Base-by-base conservation (phyloP, 2,113 vertebrate genomes). In the Prolemur simus region DNA sequence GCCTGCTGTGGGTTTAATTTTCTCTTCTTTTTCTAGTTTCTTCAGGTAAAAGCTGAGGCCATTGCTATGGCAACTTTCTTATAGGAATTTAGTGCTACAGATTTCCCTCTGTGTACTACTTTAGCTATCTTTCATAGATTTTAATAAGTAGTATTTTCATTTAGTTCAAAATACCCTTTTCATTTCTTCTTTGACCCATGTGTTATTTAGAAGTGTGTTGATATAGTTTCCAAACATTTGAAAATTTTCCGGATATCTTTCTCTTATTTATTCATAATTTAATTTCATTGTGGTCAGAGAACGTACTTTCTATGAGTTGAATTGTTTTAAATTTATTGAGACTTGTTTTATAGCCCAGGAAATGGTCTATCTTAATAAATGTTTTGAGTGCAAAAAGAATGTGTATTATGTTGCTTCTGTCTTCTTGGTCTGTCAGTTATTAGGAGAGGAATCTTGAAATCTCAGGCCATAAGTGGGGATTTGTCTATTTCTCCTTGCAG, bases 371-470 rank as follows among this genome's bases (percentile, higher is more conserved):
- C 29, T 56, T 78, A 78, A 37, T 92, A 60, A 73, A n/a, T 87
- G 66, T 92, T 74, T 20, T 66, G 34, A 76, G 21, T 83, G 34
- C 39, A 20, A 82, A 4, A 27, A 66, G 23, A 73, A 52, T 63
- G 42, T 45, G 8, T 84, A 60, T 54, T 54, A 45, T 69, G 17
- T 13, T 69, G 42, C 63, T 95, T 74, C 18, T 76, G 0, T 92
- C 18, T 74, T 58, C 76, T 88, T 42, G 11, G 47, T 76, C 83
- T 96, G 52, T 91, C 42, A 63, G 0, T 63, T 89, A 69, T 21
- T 94, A 80, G 68, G 68, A 81, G 34, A 85, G 42, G 42, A 82
- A 90, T 87, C 68, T 71, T 87, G 68, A 95, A 78, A 92, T 83
- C 49, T 95, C 32, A n/a, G 27, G 45, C 54, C 47, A 3, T 69